Evolutionary conservation across 2,113 vertebrate species (phyloP), one percentile per base, ranked within the genome.

Genomic region (Chelonoidis abingdonii): DNA sequence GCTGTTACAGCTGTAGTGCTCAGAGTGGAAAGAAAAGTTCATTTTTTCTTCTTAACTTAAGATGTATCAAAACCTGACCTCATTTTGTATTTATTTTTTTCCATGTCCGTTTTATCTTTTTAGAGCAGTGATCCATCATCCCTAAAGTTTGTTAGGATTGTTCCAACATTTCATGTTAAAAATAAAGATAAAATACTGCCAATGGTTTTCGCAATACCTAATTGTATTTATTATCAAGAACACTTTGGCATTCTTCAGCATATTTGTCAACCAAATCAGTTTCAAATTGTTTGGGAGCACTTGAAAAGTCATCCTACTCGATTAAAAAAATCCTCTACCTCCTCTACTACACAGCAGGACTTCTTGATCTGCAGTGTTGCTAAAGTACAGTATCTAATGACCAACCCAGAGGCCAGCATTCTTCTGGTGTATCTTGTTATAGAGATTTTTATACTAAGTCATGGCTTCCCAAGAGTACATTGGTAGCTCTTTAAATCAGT

Each of bases 111-210:
- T 91, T 89, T 93, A 91, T 97, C 94, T 96, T 97, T 96, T 97
- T 90, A 95, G 94, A 96, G 90, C 50, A 95, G 92, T 83, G 95
- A 98, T 98, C 96, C 86, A 92, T 98, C 98, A 98, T 97, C 89
- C 49, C 13, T 76, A 93, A 92, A 97, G 96, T 96, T 96, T 97
- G 85, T 96, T 97, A 87, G 94, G 96, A 72, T 90, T 17, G 3
- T 97, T 93, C 95, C 89, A 97, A 5, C 85, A 49, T 94, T 91
- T 93, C 94, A 93, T 97, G 89, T 62, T 25, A 54, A 56, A 52
- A 72, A 50, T 87, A 80, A 96, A 92, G 95, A 85, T 54, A 92
- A 88, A 96, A 96, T 82, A 57, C 91, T 97, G 88, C 93, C 83
- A 93, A 65, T 65, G 2, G 92, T 62, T 96, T 95, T 91, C 25